Evolutionary conservation across 2,797 vertebrate species (phyloP).

Genomic region (Poecilia gillii): DNA sequence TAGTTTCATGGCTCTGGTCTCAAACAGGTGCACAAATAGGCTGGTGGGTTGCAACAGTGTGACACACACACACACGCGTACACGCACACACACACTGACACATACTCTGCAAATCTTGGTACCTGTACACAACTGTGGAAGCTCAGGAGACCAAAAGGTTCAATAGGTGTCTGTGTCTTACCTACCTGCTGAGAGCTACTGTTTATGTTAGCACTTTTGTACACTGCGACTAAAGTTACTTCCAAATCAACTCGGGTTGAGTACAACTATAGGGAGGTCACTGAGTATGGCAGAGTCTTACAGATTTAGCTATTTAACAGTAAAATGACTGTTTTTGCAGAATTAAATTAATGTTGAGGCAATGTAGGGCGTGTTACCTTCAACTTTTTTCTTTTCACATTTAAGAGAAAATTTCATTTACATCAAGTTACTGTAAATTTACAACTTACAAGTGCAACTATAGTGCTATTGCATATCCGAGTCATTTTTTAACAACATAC

Average conservation of each 20-base stretch:
- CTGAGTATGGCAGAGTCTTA: neutral
- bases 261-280: neutral
- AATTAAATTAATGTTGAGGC: neutral
- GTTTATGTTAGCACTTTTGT: neutral
- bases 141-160: constrained; percentile 22
- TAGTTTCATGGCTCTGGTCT: constrained; percentile 39
- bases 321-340: neutral
- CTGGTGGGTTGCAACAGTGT: constrained; percentile 22
- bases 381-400: neutral
- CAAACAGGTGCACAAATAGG: constrained; percentile 44
- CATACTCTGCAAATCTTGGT: constrained; percentile 12
- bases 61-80: constrained; percentile 8
- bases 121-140: constrained; percentile 15
- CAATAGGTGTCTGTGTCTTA: constrained; percentile 27
- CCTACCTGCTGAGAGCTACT: constrained; percentile 8
- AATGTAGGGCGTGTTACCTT: neutral
- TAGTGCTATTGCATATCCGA: neutral
- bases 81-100: constrained; percentile 6
- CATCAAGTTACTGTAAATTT: neutral
- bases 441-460: neutral
- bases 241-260: neutral
- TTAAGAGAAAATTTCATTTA: neutral
- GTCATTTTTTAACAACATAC: neutral
- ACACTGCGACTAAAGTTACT: neutral
- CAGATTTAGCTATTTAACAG: neutral